Conservation (phyloP, 2,113 vertebrate species). For the Dromas ardeola region DNA sequence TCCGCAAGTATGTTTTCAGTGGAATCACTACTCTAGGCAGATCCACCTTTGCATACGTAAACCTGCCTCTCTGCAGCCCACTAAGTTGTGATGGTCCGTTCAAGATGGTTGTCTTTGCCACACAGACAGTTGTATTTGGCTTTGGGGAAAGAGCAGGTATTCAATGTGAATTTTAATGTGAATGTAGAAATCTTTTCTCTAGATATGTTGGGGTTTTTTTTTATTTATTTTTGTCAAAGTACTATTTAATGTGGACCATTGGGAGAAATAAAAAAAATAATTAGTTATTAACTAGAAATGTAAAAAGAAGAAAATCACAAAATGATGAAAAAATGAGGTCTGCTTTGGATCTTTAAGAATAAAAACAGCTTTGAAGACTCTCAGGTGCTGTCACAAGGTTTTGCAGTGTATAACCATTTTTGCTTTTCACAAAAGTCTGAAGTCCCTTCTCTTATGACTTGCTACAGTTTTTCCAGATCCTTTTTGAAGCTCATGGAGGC, state of each 20-base stretch:
- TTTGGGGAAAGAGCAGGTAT: not conserved
- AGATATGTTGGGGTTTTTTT: not conserved
- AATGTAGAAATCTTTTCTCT: not conserved
- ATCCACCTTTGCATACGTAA: not conserved
- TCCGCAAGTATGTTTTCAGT: not conserved
- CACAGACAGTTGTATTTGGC: not conserved
- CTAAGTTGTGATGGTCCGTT: not conserved
- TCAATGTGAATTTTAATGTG: not conserved
- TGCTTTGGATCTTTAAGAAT: not conserved
- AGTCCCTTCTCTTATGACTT: not conserved
- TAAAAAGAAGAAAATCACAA: not conserved
- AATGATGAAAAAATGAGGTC: not conserved
- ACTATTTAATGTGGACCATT: not conserved
- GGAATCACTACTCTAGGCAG: not conserved
- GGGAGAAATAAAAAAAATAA: not conserved
- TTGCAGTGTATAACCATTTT: not conserved
- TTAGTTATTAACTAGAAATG: not conserved
- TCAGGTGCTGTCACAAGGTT: not conserved
- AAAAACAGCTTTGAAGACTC: not conserved
- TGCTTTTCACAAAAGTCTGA: not conserved
- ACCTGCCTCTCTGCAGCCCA: not conserved
- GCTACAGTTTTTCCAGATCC: not conserved
- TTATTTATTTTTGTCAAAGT: not conserved
- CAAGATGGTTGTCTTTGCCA: not conserved
- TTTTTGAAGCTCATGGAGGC: not conserved